phyloP scores from a whole-genome alignment of 2,113 vertebrate species.

The Albula glossodonta region DNA sequence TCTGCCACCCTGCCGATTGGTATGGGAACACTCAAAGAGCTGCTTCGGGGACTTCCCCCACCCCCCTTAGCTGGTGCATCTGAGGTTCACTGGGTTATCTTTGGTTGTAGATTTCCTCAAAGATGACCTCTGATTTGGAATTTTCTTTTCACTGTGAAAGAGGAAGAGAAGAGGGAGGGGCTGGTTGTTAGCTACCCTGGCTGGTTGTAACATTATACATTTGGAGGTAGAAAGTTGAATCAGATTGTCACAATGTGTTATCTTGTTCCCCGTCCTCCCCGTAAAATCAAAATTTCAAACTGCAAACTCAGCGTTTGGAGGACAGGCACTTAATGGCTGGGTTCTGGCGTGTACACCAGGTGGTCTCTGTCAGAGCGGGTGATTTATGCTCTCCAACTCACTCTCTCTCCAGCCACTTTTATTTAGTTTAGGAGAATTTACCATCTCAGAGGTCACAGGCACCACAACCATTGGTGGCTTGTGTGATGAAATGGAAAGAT shows the following conservation, averaged over 20 bases:
- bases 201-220: neutral
- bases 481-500: slow-evolving; percentile 58
- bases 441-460: slow-evolving; percentile 63
- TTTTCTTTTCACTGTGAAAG: neutral
- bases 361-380: slow-evolving; percentile 63
- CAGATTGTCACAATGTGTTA: slow-evolving; percentile 13
- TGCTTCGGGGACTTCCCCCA: neutral
- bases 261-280: slow-evolving; percentile 50
- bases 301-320: slow-evolving; percentile 55
- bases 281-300: slow-evolving; percentile 47
- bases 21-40: slow-evolving; percentile 8
- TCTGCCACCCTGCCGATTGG: neutral
- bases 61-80: neutral
- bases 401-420: slow-evolving; percentile 62
- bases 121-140: neutral
- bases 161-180: neutral
- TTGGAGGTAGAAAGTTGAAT: slow-evolving; percentile 13
- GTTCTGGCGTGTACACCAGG: slow-evolving; percentile 54
- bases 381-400: slow-evolving; percentile 58
- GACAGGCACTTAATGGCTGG: slow-evolving; percentile 43
- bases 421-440: slow-evolving; percentile 67
- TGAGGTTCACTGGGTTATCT: neutral
- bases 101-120: neutral
- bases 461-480: slow-evolving; percentile 65
- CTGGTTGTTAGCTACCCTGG: no score